Evolutionary conservation across 23 tunicate genomes (phyloP), one percentile per base, ranked within the genome.

Genomic region (Phallusia fumigata): DNA sequence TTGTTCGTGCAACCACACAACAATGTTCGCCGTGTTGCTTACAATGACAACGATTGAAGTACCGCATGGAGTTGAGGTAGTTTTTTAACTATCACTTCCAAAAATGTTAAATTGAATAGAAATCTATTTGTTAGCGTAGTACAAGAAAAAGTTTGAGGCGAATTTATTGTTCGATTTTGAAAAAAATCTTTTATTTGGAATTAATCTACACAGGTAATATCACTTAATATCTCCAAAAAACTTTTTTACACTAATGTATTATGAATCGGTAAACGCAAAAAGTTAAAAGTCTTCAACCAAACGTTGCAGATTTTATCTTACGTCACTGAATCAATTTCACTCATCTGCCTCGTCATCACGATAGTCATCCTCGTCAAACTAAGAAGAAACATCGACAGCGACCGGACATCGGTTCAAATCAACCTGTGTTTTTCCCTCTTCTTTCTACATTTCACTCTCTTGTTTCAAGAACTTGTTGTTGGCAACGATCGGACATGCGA

Each of bases 381-480:
- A 0, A 58, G 94, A 11, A 74, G 58, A 31, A 74, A 31, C 24
- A 47, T 89, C 65, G 79, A 76, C 26, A 87, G 87, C 32, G 94
- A 89, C 80, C 80, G 94, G 0, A 87, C 78, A 35, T 51, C 53
- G 35, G 85, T 89, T 51, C 94, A 89, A 84, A 89, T 89, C 32
- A 79, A 81, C 53, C 78, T 89, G 30, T 49, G 85, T 0, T 18
- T 89, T 26, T 58, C 88, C 30, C 36, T 89, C 26, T 81, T 89
- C 40, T 26, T 76, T 26, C 53, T 89, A n/a, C 94, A 89, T 33
- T 15, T 84, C 36, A 33, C 75, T 82, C 80, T 31, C 51, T n/a
- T 89, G 35, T 64, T 89, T 31, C 88, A 84, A 64, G 88, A 89
- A 35, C 30, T 76, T 11, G 88, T 85, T 32, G 24, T 89, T 33